phyloP scores from a whole-genome alignment of 2,113 vertebrate species.

The Tupaia chinensis region DNA sequence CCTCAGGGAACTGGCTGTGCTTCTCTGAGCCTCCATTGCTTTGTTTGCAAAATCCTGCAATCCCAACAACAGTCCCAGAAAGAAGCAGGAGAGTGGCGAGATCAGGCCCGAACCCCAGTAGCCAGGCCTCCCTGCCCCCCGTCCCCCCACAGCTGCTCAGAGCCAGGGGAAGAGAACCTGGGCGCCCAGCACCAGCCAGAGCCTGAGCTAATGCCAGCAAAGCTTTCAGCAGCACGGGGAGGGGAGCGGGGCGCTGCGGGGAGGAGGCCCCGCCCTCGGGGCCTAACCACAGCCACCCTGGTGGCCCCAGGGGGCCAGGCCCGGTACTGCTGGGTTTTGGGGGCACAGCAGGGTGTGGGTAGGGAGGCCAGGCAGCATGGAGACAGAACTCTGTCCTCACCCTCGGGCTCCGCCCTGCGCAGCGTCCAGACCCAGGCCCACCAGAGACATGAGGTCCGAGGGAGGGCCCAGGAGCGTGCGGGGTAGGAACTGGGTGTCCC shows the following conservation, averaged over 20 bases:
- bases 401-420: background rate
- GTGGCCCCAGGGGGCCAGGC: background rate
- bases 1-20: background rate
- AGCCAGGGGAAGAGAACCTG: background rate
- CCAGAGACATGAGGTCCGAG: background rate
- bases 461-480: too few relatives aligned
- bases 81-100: background rate
- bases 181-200: background rate
- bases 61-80: background rate
- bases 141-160: background rate
- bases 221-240: constrained; percentile 46
- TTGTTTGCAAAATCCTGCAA: constrained; percentile 5
- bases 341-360: too few relatives aligned
- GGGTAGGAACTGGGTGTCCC: too few relatives aligned
- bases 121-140: background rate
- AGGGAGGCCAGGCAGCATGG: background rate
- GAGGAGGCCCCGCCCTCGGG: background rate
- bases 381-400: background rate
- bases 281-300: background rate
- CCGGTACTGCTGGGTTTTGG: background rate
- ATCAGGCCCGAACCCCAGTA: background rate
- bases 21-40: background rate
- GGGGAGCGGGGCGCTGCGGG: background rate
- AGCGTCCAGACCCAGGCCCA: background rate
- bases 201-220: background rate